Percentiles rank a stretch among this genome's conserved stretches.
phyloP scores from a whole-genome alignment of 2,113 vertebrate genomes.

The Apodemus speciosus region DNA sequence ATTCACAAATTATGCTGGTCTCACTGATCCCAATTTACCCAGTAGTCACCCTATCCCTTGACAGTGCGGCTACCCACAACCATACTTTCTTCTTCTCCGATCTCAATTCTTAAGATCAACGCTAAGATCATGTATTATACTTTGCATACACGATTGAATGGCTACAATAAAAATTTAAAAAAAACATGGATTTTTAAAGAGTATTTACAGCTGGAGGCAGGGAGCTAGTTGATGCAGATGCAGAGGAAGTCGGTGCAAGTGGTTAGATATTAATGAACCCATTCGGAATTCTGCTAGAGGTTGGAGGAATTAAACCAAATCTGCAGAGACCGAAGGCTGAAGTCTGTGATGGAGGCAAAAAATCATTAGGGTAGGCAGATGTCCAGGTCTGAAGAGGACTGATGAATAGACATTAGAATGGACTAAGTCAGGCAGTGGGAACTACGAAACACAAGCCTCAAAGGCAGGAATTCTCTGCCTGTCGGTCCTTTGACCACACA shows the following conservation, averaged over 20 bases:
- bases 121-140: background rate
- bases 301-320: background rate
- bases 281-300: background rate
- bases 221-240: background rate
- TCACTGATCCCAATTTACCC: background rate
- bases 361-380: background rate
- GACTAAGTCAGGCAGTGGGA: background rate
- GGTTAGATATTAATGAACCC: background rate
- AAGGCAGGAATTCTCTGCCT: background rate
- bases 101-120: background rate
- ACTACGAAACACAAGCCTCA: background rate
- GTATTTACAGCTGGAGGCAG: background rate
- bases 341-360: background rate
- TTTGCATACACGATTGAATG: background rate
- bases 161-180: background rate
- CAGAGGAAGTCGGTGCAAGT: background rate
- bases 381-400: background rate
- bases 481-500: background rate
- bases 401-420: background rate
- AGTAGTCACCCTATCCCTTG: background rate
- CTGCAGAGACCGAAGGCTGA: background rate
- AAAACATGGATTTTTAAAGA: background rate
- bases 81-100: background rate
- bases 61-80: background rate
- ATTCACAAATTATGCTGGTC: background rate